These are phyloP conservation scores for Isotomurus palustris DNA, from an alignment of 2,888 invertebrate species.

Conservation along the genomic window DNA sequence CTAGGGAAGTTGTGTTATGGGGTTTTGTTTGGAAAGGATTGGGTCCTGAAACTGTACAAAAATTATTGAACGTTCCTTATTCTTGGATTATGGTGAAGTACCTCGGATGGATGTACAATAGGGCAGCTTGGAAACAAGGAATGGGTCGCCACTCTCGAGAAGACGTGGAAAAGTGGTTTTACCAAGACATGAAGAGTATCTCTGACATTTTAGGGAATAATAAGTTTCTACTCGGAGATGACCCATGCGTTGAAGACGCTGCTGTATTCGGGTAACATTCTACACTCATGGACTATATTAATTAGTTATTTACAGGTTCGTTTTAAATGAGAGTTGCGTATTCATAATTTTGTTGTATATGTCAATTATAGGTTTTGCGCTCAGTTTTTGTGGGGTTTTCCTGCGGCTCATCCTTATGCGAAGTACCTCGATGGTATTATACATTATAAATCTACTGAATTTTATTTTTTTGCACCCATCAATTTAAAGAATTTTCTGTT, in stretches of 20 bases:
- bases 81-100: not conserved
- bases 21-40: constrained; percentile 1
- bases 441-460: not conserved
- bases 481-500: not conserved
- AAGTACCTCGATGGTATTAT: not conserved
- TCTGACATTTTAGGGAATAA: not conserved
- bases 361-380: not conserved
- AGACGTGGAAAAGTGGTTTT: not conserved
- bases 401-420: not conserved
- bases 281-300: not conserved
- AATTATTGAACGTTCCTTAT: not conserved
- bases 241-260: constrained; percentile 5
- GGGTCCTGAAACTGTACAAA: not conserved
- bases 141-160: not conserved
- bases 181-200: not conserved
- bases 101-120: not conserved
- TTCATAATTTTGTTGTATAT: not conserved
- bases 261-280: not conserved
- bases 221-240: constrained; percentile 6
- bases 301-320: not conserved
- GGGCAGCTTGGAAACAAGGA: not conserved
- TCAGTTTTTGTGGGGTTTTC: not conserved
- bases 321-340: not conserved
- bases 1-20: constrained; percentile 2
- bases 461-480: not conserved